A percentile compares a stretch with the other conserved stretches of the same genome.
These are phyloP conservation scores for Synanthedon tipuliformis DNA, from an alignment of 2,888 invertebrate species.

Conservation along the genomic window DNA sequence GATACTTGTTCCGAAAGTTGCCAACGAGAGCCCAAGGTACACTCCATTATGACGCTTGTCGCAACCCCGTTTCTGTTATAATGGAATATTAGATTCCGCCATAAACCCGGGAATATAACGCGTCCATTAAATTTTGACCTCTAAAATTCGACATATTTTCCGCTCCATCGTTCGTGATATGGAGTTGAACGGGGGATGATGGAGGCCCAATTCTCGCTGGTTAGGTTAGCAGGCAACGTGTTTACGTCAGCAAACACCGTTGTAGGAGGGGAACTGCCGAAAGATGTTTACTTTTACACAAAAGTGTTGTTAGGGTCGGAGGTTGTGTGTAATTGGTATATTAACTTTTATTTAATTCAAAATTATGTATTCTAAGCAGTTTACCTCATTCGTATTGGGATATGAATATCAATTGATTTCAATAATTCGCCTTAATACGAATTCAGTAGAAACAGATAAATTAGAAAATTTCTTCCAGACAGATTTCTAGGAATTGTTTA, in stretches of 20 bases:
- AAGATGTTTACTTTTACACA: conserved; percentile 36
- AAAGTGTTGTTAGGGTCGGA: conserved; percentile 27
- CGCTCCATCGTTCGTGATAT: conserved; percentile 6
- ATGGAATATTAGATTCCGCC: conserved; percentile 58
- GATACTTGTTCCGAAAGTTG: not conserved
- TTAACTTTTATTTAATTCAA: conserved; percentile 24
- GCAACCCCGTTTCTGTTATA: conserved; percentile 39
- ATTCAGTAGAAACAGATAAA: too few relatives aligned
- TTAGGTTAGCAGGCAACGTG: conserved; percentile 20
- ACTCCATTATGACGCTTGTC: conserved; percentile 42
- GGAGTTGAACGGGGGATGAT: conserved; percentile 7
- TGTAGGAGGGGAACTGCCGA: conserved; percentile 35
- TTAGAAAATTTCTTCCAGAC: too few relatives aligned
- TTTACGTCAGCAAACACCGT: conserved; percentile 30
- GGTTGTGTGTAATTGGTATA: conserved; percentile 36
- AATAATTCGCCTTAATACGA: too few relatives aligned
- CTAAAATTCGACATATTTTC: conserved; percentile 21
- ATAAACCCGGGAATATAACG: conserved; percentile 37
- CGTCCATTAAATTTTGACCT: conserved; percentile 40
- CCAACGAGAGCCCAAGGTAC: conserved; percentile 23
- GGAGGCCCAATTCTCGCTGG: conserved; percentile 26
- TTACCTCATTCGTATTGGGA: not conserved
- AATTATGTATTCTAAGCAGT: conserved; percentile 16
- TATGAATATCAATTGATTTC: too few relatives aligned
- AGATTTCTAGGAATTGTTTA: too few relatives aligned